phyloP scores from a whole-genome alignment of 2,113 vertebrate species.

The Siniperca chuatsi region DNA sequence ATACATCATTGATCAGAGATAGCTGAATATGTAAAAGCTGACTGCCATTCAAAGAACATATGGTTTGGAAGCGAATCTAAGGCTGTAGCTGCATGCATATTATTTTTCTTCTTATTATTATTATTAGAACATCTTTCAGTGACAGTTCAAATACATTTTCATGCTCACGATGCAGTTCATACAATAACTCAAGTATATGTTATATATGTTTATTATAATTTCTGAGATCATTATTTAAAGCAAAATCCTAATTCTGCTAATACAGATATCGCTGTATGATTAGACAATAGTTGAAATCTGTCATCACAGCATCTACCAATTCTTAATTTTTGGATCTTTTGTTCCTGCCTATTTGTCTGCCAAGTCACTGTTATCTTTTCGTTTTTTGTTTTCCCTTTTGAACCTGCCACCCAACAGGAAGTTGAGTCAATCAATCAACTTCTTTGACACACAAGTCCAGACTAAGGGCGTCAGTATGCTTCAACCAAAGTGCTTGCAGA shows the following conservation, averaged over 20 bases:
- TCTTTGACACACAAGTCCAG: too few relatives aligned
- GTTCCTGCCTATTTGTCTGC: not conserved
- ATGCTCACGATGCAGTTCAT: not conserved
- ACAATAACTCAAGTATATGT: not conserved
- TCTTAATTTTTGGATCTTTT: not conserved
- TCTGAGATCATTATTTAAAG: not conserved
- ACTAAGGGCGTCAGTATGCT: too few relatives aligned
- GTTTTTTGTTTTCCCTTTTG: not conserved
- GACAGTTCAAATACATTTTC: not conserved
- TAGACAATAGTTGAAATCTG: not conserved
- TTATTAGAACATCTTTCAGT: not conserved
- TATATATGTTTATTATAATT: too few relatives aligned
- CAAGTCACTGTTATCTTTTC: not conserved
- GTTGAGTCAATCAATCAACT: too few relatives aligned
- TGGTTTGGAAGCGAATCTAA: not conserved
- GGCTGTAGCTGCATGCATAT: not conserved
- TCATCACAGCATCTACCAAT: not conserved
- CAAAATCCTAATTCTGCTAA: too few relatives aligned
- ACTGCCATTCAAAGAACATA: not conserved
- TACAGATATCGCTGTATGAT: too few relatives aligned
- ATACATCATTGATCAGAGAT: not conserved
- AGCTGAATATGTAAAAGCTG: not conserved
- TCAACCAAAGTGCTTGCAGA: too few relatives aligned
- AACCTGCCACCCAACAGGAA: not conserved
- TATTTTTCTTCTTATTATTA: not conserved